These are phyloP conservation scores for Herminia tarsipennalis DNA, from an alignment of 2,888 invertebrate species.

Conservation along the genomic window DNA sequence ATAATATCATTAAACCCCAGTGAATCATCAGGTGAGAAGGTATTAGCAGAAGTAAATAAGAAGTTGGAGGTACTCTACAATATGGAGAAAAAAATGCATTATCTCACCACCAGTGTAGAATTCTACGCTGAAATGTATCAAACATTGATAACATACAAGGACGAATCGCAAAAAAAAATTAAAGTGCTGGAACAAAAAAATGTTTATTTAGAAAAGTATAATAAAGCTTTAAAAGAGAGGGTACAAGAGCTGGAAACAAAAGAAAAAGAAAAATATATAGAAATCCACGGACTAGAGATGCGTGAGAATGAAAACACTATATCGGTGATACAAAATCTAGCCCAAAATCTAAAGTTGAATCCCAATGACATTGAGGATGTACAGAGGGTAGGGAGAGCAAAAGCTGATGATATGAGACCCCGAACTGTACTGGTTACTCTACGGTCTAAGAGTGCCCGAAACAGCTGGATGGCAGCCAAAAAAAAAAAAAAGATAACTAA, in stretches of 20 bases:
- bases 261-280: slow-evolving; percentile 5
- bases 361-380: slow-evolving; percentile 2
- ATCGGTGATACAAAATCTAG: not conserved
- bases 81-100: not conserved
- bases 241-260: not conserved
- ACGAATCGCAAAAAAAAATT: not conserved
- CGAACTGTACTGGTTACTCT: not conserved
- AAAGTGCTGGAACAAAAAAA: no score
- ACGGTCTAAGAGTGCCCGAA: not conserved
- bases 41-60: not conserved
- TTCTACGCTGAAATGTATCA: not conserved
- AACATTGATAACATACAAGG: not conserved
- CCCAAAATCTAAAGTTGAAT: not conserved
- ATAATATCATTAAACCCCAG: not conserved
- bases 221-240: no score
- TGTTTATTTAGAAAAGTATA: no score
- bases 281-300: slow-evolving; percentile 1
- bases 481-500: not conserved
- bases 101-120: not conserved
- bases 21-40: not conserved
- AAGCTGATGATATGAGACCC: not conserved
- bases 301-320: not conserved
- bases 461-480: not conserved
- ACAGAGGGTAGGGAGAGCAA: slow-evolving; percentile 3
- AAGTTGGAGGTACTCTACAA: no score